Evolutionary conservation across 92 coral and sea anemone species (phyloP), one percentile per base, ranked within the genome.

Genomic region (Nematostella vectensis): DNA sequence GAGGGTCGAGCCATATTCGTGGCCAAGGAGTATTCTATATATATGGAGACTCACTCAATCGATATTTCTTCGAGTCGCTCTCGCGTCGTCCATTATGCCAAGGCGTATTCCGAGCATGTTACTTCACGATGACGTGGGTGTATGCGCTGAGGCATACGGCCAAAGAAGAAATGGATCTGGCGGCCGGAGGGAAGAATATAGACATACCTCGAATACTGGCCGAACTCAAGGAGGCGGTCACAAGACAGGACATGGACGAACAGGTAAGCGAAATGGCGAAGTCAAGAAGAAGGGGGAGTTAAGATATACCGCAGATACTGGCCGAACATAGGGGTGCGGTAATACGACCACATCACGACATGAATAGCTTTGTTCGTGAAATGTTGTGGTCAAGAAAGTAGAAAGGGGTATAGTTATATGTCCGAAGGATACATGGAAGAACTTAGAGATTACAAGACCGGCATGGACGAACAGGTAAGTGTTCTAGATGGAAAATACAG

Each of bases 121-220:
- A 75, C 27, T 86, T 81, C 68, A 80, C 95, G 0, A 85, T 85
- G 95, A 55, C 83, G 16, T 85, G 95, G 95, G 95, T 85, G 27
- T 85, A 85, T 48, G 79, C 65, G 20, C 76, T 85, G 10, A 48
- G 62, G 36, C 80, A 77, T 43, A 48, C 78, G 12, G 83, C 95
- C 19, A 53, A 63, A 30, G 88, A 81, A 21, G 95, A 85, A 63
- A 85, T 76, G 95, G 71, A 63, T 52, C 64, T 85, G 25, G 57
- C 49, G 59, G 64, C 61, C 48, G 95, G 95, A 18, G 52, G 80
- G 45, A 75, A 50, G 48, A 60, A 69, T 36, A 65, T 85, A 3
- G 75, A 80, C 52, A 80, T 85, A 67, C 84, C 88, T 52, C 60
- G 88, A 51, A 71, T 85, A 20, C 61, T 85, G 15, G 39, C 65